Base-by-base conservation (phyloP, 2,113 vertebrate species). In the Zeus faber region DNA sequence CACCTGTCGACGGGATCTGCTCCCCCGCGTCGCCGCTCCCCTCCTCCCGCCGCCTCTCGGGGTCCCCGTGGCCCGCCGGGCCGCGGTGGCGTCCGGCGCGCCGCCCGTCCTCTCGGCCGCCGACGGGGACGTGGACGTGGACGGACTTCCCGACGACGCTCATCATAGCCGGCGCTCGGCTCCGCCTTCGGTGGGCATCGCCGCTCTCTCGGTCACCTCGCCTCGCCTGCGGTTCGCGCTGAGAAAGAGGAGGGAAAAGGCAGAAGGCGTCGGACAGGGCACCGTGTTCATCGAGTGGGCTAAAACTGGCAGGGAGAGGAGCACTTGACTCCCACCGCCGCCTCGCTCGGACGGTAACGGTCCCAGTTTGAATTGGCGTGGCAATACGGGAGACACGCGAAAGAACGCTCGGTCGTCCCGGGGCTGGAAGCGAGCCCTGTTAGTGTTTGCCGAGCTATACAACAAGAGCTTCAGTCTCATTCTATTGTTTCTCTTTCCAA, bases 111-210 rank as follows among this genome's bases (percentile, higher is more conserved):
- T 45, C 72, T 45, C 43, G 59, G 53, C 65, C 58, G 26, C 53
- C 62, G 48, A 58, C 62, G 0, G 21, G 47, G 57, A 16, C 2
- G 41, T 87, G 49, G 72, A 77, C 67, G 43, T n/a, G n/a, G n/a
- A n/a, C n/a, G n/a, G n/a, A n/a, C 72, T 74, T 74, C 72, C 65
- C 81, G 68, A 85, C 80, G 67, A 81, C 33, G 10, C 33, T 5
- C 11, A 3, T 90, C 91, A 91, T 92, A 78, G 82, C 74, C 73
- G 65, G 26, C 58, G 45, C 37, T 60, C 48, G 75, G 74, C 62
- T 89, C 79, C 77, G 74, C 71, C 52, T 3, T 4, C 9, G 9
- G 33, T 4, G 33, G 33, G 10, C 33, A 13, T 13, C 3, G 2
- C 33, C 58, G 67, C 51, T 62, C 50, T 49, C 64, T 21, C 62